Evolutionary conservation across 2,797 vertebrate genomes (phyloP).

Genomic region (Molossus molossus): DNA sequence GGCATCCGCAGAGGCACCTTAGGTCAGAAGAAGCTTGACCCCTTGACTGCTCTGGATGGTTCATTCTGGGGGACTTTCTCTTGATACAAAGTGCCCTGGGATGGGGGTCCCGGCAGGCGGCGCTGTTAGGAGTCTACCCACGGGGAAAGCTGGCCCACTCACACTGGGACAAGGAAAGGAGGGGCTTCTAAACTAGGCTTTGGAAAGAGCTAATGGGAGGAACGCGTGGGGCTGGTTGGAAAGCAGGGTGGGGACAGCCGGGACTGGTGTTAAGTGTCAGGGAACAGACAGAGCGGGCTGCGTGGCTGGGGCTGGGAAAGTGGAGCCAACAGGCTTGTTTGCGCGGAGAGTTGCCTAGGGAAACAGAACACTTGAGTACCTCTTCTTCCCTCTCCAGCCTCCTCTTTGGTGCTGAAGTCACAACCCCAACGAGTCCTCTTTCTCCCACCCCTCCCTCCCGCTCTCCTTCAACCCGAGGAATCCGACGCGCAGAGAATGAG

Average conservation of each 20-base stretch:
- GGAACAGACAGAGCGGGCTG: slow-evolving; percentile 14
- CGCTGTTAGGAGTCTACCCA: not conserved
- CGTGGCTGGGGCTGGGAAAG: not conserved
- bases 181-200: not conserved
- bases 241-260: not conserved
- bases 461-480: not conserved
- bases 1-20: not conserved
- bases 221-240: not conserved
- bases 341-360: slow-evolving; percentile 78
- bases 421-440: slow-evolving; percentile 16
- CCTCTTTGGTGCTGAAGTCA: slow-evolving; percentile 73
- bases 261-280: not conserved
- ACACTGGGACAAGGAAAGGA: not conserved
- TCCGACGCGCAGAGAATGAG: not conserved
- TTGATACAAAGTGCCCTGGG: not conserved
- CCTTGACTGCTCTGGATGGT: not conserved
- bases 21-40: not conserved
- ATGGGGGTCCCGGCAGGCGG: not conserved
- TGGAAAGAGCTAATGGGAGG: not conserved
- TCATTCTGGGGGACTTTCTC: not conserved
- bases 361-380: slow-evolving; percentile 69
- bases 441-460: not conserved
- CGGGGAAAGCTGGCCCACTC: not conserved
- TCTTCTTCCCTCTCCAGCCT: slow-evolving; percentile 67
- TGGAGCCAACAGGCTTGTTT: slow-evolving; percentile 47